Conservation (phyloP, 2,888 invertebrate genomes). For the Myopa testacea region DNA sequence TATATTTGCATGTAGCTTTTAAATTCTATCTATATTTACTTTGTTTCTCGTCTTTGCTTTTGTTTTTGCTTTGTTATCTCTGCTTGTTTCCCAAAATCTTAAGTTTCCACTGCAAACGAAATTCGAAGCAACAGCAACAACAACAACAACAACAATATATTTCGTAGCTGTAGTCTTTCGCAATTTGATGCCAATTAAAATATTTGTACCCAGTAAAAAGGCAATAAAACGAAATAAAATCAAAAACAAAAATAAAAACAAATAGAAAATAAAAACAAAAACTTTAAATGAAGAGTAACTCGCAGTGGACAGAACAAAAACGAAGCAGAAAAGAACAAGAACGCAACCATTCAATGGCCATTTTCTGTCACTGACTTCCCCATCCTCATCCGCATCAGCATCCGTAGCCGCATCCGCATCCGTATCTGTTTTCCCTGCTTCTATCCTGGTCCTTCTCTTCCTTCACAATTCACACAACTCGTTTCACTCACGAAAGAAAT, state of each 20-base stretch:
- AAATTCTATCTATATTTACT: too few relatives aligned
- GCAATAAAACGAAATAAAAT: too few relatives aligned
- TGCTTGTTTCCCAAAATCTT: too few relatives aligned
- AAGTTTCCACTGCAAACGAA: not conserved
- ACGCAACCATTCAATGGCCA: not conserved
- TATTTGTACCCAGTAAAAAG: conserved; percentile 25
- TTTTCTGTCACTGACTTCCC: not conserved
- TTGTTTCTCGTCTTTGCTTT: too few relatives aligned
- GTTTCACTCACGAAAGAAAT: conserved; percentile 17
- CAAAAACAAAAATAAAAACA: too few relatives aligned
- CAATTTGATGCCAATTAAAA: conserved; percentile 37
- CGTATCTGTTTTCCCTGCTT: not conserved
- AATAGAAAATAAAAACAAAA: conserved; percentile 4
- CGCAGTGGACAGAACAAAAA: not conserved
- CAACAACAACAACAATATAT: not conserved
- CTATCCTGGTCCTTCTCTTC: not conserved
- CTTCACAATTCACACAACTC: not conserved
- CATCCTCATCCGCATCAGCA: not conserved
- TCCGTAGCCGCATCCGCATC: not conserved
- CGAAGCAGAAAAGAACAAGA: not conserved
- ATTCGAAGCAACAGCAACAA: not conserved
- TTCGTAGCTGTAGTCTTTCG: not conserved
- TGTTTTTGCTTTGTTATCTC: too few relatives aligned
- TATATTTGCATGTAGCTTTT: too few relatives aligned
- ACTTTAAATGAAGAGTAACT: conserved; percentile 22